Conservation (phyloP, 2,797 vertebrate species). For the Sarcophilus harrisii region DNA sequence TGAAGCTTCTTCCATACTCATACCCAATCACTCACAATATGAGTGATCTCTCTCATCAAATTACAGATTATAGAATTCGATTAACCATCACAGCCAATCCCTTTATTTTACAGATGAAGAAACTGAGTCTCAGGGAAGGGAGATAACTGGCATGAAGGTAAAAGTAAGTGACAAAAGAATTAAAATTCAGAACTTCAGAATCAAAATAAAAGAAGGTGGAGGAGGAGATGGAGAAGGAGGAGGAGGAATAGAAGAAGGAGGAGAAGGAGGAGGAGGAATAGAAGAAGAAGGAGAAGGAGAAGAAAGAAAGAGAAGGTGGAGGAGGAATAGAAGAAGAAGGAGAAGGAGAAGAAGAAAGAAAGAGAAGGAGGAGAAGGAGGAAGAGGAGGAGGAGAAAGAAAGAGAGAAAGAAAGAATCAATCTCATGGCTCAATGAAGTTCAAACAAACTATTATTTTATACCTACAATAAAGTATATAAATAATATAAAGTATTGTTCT, state of each 20-base stretch:
- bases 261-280: too few relatives aligned
- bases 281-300: too few relatives aligned
- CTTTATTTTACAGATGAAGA: background rate
- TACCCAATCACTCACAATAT: background rate
- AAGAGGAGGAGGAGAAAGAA: too few relatives aligned
- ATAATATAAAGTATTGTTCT: background rate
- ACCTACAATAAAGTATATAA: background rate
- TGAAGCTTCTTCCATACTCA: background rate
- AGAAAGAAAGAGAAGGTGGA: too few relatives aligned
- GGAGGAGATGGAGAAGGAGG: too few relatives aligned
- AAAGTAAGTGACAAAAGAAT: background rate
- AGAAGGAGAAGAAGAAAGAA: too few relatives aligned
- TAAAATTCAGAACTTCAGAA: background rate
- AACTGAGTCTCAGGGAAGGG: background rate
- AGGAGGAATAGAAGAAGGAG: too few relatives aligned
- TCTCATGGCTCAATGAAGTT: background rate
- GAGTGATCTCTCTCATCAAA: background rate
- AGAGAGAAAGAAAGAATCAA: background rate
- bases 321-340: too few relatives aligned
- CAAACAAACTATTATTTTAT: background rate
- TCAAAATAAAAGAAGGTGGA: background rate
- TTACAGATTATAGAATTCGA: background rate
- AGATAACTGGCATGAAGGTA: background rate
- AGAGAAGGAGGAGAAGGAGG: too few relatives aligned
- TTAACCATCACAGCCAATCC: background rate